phyloP scores from a whole-genome alignment of 2,797 vertebrate species.

The Halcyon leucocephala region DNA sequence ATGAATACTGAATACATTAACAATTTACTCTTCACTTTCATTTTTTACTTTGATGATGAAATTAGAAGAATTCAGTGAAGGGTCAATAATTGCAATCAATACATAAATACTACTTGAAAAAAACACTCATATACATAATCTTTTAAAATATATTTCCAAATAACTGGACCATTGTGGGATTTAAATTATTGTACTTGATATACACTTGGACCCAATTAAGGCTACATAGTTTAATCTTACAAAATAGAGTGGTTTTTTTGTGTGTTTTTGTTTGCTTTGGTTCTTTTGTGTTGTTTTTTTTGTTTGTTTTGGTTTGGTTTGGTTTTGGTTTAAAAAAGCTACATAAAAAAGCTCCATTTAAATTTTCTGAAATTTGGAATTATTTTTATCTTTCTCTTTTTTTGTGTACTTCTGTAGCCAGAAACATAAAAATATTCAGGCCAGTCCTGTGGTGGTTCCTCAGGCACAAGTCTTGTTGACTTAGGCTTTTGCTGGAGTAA shows the following conservation, averaged over 20 bases:
- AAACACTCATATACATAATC: rapidly evolving
- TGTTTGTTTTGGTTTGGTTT: too few relatives aligned
- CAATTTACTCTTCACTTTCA: neutral
- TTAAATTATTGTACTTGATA: neutral
- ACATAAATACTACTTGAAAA: neutral
- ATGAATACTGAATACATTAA: neutral
- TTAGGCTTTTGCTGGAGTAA: neutral
- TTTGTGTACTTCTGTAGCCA: neutral
- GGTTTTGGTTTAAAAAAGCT: neutral
- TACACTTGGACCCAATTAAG: neutral
- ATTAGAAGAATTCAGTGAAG: neutral
- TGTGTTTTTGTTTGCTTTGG: too few relatives aligned
- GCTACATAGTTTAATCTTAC: neutral
- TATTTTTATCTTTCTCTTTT: neutral
- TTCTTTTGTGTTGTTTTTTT: too few relatives aligned
- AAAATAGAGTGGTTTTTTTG: neutral
- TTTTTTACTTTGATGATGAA: neutral
- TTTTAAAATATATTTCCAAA: neutral
- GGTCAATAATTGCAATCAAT: neutral
- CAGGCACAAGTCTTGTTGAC: neutral
- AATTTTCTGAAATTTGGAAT: neutral
- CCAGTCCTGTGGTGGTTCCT: neutral
- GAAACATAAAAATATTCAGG: slow-evolving; percentile 4
- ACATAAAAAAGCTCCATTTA: neutral
- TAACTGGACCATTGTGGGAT: neutral